phyloP scores from a whole-genome alignment of 2,888 invertebrate species.

The Branchellion lobata region DNA sequence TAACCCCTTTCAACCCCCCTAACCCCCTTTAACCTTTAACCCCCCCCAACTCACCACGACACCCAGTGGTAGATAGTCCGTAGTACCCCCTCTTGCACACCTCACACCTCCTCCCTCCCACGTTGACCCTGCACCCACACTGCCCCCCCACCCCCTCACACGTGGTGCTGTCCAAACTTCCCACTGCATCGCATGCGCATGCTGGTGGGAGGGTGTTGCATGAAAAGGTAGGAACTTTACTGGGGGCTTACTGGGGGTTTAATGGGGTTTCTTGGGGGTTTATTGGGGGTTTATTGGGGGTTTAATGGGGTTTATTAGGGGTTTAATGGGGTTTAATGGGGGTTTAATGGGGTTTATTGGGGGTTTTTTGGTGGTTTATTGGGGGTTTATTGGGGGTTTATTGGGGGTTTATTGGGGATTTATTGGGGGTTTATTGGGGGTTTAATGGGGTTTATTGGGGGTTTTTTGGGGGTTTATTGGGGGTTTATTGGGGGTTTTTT shows the following conservation, averaged over 20 bases:
- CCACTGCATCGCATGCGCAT: slow-evolving; percentile 91
- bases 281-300: not conserved
- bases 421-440: too few relatives aligned
- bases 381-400: too few relatives aligned
- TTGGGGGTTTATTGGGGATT: too few relatives aligned
- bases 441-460: too few relatives aligned
- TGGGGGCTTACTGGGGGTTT: not conserved
- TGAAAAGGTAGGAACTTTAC: not conserved
- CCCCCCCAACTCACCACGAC: slow-evolving; percentile 64
- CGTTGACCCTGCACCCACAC: slow-evolving; percentile 61
- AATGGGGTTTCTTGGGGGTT: not conserved
- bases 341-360: too few relatives aligned
- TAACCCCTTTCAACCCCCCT: too few relatives aligned
- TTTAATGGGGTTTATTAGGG: too few relatives aligned
- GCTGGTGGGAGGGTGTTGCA: slow-evolving; percentile 63
- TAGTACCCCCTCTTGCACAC: slow-evolving; percentile 60
- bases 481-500: too few relatives aligned
- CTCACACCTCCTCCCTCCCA: slow-evolving; percentile 61
- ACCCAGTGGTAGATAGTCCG: slow-evolving; percentile 80
- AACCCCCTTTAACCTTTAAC: too few relatives aligned
- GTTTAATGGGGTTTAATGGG: too few relatives aligned
- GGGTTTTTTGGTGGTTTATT: too few relatives aligned
- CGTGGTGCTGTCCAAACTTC: slow-evolving; percentile 76
- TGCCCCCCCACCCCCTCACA: slow-evolving; percentile 62
- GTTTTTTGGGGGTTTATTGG: too few relatives aligned